These are phyloP conservation scores for Scophthalmus maximus DNA, from an alignment of 2,113 vertebrate genomes.

Conservation along the genomic window DNA sequence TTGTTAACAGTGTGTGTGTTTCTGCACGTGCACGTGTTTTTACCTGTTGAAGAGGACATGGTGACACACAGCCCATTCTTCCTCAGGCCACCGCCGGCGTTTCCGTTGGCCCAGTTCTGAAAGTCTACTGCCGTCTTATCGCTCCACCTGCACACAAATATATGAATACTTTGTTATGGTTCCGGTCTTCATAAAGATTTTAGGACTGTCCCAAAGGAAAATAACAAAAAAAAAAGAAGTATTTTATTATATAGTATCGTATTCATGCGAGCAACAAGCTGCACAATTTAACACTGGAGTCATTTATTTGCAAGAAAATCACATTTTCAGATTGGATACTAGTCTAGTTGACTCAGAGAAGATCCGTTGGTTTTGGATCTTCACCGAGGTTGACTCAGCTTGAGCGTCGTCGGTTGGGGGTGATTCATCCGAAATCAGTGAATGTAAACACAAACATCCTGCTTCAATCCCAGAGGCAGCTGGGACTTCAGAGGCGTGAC, in stretches of 20 bases:
- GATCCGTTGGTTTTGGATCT: slow-evolving; percentile 1
- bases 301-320: too few species aligned
- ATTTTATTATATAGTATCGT: too few species aligned
- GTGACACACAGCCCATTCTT: slow-evolving; percentile 83
- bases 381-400: slow-evolving; percentile 19
- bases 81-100: slow-evolving; percentile 28
- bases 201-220: too few species aligned
- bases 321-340: too few species aligned
- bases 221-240: too few species aligned
- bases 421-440: neutral
- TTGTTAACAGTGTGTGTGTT: neutral
- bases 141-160: slow-evolving; percentile 85
- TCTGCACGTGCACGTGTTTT: slow-evolving; percentile 3
- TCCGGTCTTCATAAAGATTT: too few species aligned
- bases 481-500: neutral
- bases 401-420: neutral
- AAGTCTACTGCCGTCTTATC: slow-evolving; percentile 86
- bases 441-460: slow-evolving; percentile 55
- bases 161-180: neutral
- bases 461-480: slow-evolving; percentile 19
- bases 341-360: neutral
- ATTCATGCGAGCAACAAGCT: neutral
- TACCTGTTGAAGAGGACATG: slow-evolving; percentile 90
- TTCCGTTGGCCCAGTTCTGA: slow-evolving; percentile 86
- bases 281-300: neutral